Base-by-base conservation (phyloP, 1,140 invertebrate genomes). In the Heliconius hermathena region DNA sequence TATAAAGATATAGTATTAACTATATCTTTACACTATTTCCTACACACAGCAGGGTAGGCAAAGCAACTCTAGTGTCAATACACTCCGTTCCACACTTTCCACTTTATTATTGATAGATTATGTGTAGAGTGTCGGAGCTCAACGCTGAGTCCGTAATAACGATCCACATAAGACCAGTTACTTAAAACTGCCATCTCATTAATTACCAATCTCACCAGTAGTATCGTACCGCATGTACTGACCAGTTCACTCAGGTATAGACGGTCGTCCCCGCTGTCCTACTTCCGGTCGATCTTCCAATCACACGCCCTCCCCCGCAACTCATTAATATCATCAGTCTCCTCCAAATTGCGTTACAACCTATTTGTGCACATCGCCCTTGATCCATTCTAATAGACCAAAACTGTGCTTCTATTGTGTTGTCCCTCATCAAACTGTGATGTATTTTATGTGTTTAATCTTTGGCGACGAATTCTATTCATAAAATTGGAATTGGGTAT, bases 261-360 rank as follows among this genome's bases (percentile, higher is more conserved):
- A 72, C 71, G 36, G n/a, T 5, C 72, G 46, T 1, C 73, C 8
- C n/a, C 49, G 16, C 41, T 36, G 18, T 38, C 33, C 54, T 11
- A 76, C 2, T 38, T 66, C 16, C 71, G 18, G 36, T 38, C 66
- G 71, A 73, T 66, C 52, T 54, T 22, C 26, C 77, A 74, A 73
- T 74, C 73, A 66, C 22, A 5, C 72, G 36, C 38, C 52, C 72
- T 57, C 33, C 13, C 33, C 70, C 54, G 54, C 38, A 70, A 36
- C 72, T 78, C 38, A 78, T 74, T 57, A 78, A 78, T 74, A 74
- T 70, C 71, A 18, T n/a, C 52, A 66, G 60, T 16, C 60, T 22
- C 52, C 49, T 60, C 54, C 52, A 74, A 78, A 78, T 74, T 73
- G 52, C 54, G 22, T 46, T 52, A 36, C 46, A 41, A n/a, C 18